phyloP scores from a whole-genome alignment of 2,797 vertebrate species.

The Melanotaenia parkinsoni region DNA sequence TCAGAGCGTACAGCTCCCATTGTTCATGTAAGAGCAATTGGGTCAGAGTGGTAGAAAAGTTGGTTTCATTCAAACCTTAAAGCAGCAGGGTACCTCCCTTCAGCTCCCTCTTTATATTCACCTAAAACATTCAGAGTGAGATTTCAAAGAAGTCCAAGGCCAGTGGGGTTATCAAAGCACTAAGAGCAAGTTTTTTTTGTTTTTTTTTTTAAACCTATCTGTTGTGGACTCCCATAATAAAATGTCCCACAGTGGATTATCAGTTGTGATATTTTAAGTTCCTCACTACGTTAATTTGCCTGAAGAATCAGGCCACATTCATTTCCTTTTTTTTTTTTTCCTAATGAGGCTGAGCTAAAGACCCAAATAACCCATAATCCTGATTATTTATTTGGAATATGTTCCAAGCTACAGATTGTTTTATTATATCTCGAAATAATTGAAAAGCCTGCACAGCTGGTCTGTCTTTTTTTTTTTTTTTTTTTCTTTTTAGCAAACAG shows the following conservation, averaged over 20 bases:
- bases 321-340: conserved; percentile 56
- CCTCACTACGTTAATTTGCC: conserved; percentile 76
- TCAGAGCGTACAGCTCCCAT: conserved; percentile 77
- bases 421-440: conserved; percentile 55
- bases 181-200: conserved; percentile 52
- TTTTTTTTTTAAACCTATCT: conserved; percentile 48
- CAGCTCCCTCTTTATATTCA: conserved; percentile 64
- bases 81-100: conserved; percentile 65
- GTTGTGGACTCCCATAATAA: conserved; percentile 63
- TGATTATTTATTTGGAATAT: conserved; percentile 68
- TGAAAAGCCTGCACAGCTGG: conserved; percentile 21
- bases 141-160: conserved; percentile 69
- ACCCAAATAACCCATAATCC: conserved; percentile 73
- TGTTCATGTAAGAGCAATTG: conserved; percentile 80
- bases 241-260: conserved; percentile 72
- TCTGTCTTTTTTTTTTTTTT: not conserved
- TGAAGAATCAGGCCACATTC: conserved; percentile 79
- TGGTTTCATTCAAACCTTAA: conserved; percentile 74
- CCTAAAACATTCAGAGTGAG: conserved; percentile 59
- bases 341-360: conserved; percentile 77
- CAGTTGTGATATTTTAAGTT: conserved; percentile 77
- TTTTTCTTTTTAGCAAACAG: not conserved
- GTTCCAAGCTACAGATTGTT: conserved; percentile 42
- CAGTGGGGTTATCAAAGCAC: conserved; percentile 65
- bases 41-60: conserved; percentile 79